Evolutionary conservation across 2,888 invertebrate species (phyloP), one percentile per base, ranked within the genome.

Genomic region (Rotaria magnacalcarata): DNA sequence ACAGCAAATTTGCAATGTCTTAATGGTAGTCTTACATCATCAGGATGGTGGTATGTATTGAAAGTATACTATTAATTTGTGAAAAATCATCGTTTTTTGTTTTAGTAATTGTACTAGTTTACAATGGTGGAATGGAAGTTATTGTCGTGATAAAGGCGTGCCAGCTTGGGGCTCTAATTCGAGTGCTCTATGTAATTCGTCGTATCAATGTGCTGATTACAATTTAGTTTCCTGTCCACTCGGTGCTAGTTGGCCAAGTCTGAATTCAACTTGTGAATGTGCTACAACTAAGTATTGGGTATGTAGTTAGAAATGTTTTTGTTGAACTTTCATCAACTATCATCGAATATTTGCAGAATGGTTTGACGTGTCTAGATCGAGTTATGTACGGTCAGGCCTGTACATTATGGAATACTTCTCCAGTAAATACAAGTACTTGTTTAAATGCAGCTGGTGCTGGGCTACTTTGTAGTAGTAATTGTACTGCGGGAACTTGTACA

Each of bases 231-330:
- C 47, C 4, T 80, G 80, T 47, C 67, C 67, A 34, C 19, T 67
- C 19, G 41, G 67, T 19, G 14, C 10, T 0, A 34, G 2, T 34
- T 34, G 34, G 34, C 34, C 34, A 34, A 34, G 34, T 34, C 34
- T 34, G 2, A 34, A 34, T 34, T 34, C 34, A 34, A 47, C 43
- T 47, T 80, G 80, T 14, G 80, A 80, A 47, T 80, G 80, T 80
- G 80, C 80, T 1, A 80, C 47, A n/a, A 80, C 80, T 2, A 80
- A 80, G 14, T 80, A 80, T 80, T 80, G 80, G 80, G 80, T 80
- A 47, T 24, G 24, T 10, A 24, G 5, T 47, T 24, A 1, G 19
- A 34, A 6, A 6, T 24, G 16, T 24, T 47, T 80, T 47, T 80
- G 1, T 43, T 47, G 19, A 80, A 80, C 3, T 47, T 80, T n/a